phyloP scores from a whole-genome alignment of 1,140 invertebrate genomes.

The Pseudomyrmex gracilis region DNA sequence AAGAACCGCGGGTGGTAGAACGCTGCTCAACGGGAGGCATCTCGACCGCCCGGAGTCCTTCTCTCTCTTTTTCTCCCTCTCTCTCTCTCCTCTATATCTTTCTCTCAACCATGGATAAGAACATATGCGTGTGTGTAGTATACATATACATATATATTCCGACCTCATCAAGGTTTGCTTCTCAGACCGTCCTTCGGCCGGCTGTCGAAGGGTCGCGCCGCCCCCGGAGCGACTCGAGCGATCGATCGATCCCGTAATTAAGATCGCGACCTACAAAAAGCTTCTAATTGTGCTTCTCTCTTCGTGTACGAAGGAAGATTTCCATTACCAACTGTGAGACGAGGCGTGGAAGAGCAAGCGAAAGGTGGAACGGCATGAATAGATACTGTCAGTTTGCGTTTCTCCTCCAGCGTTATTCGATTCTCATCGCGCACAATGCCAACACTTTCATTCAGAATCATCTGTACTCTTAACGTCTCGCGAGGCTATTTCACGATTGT shows the following conservation, averaged over 20 bases:
- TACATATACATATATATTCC: constrained; percentile 65
- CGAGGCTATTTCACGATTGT: neutral
- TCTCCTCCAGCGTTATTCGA: constrained; percentile 6
- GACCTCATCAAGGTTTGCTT: constrained; percentile 75
- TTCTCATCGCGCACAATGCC: constrained; percentile 9
- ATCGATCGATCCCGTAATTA: constrained; percentile 73
- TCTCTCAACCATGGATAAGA: constrained; percentile 14
- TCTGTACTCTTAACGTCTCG: neutral
- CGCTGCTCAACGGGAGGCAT: constrained; percentile 73
- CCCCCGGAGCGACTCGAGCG: constrained; percentile 51
- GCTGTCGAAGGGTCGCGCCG: constrained; percentile 60
- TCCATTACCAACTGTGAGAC: constrained; percentile 41
- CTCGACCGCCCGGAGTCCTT: constrained; percentile 63
- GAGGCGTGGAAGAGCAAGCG: neutral
- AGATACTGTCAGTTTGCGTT: constrained; percentile 32
- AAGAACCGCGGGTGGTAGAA: constrained; percentile 76
- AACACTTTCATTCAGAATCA: constrained; percentile 2
- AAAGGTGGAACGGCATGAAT: constrained; percentile 21
- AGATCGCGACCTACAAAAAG: constrained; percentile 68
- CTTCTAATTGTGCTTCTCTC: constrained; percentile 68
- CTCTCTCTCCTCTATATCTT: constrained; percentile 40
- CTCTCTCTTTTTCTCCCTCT: constrained; percentile 15
- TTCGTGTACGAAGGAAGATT: constrained; percentile 23
- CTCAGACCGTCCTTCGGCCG: constrained; percentile 71
- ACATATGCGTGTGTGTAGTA: neutral